Conservation (phyloP, 2,113 vertebrate genomes). For the Ctenodactylus gundi region DNA sequence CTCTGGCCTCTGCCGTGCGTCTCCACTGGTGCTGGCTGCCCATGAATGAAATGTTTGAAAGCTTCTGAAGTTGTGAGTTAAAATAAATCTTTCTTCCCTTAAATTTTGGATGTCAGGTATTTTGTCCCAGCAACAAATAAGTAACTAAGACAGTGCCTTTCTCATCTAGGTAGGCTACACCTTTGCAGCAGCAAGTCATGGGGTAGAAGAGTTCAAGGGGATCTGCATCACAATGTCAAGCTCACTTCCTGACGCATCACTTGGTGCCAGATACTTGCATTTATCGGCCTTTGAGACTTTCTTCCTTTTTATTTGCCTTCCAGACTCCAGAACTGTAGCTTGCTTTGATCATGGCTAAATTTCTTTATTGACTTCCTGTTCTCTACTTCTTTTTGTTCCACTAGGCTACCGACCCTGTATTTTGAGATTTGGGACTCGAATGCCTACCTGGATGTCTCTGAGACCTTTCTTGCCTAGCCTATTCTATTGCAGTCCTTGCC, state of each 20-base stretch:
- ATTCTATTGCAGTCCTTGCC: neutral
- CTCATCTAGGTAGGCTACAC: neutral
- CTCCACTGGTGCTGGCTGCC: too few species aligned
- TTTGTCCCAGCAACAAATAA: too few species aligned
- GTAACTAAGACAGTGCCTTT: too few species aligned
- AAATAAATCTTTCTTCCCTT: too few species aligned
- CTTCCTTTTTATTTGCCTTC: neutral
- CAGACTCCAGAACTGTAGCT: neutral
- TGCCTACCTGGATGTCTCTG: neutral
- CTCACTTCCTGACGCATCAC: neutral
- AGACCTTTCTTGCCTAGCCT: neutral
- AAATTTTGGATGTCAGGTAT: too few species aligned
- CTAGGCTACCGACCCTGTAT: neutral
- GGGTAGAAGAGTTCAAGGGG: neutral
- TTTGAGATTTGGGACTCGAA: neutral
- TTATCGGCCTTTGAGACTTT: neutral
- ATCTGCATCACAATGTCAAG: neutral
- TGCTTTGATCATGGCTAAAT: neutral
- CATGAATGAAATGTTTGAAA: too few species aligned
- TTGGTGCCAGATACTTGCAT: neutral
- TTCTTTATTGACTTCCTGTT: constrained; percentile 8
- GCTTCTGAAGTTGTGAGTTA: too few species aligned
- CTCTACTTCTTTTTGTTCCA: neutral
- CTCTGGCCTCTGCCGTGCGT: too few species aligned
- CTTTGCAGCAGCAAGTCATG: neutral